These are phyloP conservation scores for Apistogramma diplotaenia DNA, from an alignment of 2,113 vertebrate species.

Conservation along the genomic window DNA sequence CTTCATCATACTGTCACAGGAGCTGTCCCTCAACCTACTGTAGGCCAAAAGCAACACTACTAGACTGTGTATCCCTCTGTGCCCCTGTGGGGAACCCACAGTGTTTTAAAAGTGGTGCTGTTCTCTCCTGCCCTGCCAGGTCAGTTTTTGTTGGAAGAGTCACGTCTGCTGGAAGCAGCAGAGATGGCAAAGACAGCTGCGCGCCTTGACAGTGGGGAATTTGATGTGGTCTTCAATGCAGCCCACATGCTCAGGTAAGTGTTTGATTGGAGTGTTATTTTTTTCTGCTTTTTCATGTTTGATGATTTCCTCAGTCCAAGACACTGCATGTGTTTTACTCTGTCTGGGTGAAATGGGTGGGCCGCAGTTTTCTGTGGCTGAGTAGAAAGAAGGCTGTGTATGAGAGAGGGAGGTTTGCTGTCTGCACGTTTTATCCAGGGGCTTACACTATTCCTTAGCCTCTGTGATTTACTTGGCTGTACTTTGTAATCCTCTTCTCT, in stretches of 20 bases:
- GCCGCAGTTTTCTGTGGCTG: slow-evolving; percentile 32
- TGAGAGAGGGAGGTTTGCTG: slow-evolving; percentile 47
- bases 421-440: slow-evolving; percentile 65
- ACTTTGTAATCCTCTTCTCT: slow-evolving; percentile 57
- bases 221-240: slow-evolving; percentile 98
- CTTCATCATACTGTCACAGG: slow-evolving; percentile 49
- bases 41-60: slow-evolving; percentile 56
- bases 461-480: slow-evolving; percentile 65
- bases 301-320: neutral
- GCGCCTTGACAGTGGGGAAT: slow-evolving; percentile 88
- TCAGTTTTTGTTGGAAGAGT: slow-evolving; percentile 97
- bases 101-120: slow-evolving; percentile 29
- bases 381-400: slow-evolving; percentile 24
- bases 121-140: slow-evolving; percentile 75
- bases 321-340: neutral
- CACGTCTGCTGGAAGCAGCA: slow-evolving; percentile 91
- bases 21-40: neutral
- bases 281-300: neutral
- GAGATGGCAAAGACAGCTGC: slow-evolving; percentile 98
- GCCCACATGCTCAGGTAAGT: slow-evolving; percentile 97
- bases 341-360: slow-evolving; percentile 25
- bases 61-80: slow-evolving; percentile 19
- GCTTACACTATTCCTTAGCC: slow-evolving; percentile 59
- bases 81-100: slow-evolving; percentile 24
- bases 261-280: slow-evolving; percentile 18